Evolutionary conservation across 1,140 invertebrate genomes (phyloP).

Genomic region (Pemphigus obesinymphae): DNA sequence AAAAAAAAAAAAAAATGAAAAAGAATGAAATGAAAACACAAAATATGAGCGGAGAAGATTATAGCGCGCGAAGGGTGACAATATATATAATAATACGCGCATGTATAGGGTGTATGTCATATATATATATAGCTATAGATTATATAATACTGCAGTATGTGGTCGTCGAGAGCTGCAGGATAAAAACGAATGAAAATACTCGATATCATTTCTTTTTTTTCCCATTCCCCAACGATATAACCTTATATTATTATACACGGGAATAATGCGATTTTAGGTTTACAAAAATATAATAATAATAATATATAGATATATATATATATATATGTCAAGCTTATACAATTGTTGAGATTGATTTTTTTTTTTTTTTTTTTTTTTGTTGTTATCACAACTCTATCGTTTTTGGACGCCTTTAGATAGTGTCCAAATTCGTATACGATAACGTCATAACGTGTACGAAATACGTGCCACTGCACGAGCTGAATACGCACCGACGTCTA

Average conservation of each 20-base stretch:
- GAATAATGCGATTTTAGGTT: neutral
- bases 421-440: too few species aligned
- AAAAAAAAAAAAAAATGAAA: neutral
- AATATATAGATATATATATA: neutral
- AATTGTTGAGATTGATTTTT: too few species aligned
- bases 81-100: neutral
- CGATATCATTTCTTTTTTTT: neutral
- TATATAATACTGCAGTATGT: too few species aligned
- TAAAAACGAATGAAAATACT: neutral
- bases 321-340: too few species aligned
- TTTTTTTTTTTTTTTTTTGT: too few species aligned
- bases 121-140: neutral
- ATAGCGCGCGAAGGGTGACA: neutral
- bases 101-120: neutral
- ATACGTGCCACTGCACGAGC: too few species aligned
- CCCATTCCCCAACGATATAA: neutral
- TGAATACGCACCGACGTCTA: too few species aligned
- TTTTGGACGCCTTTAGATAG: too few species aligned
- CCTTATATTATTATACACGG: neutral
- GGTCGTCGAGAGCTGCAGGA: neutral
- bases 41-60: conserved; percentile 1
- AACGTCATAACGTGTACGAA: too few species aligned
- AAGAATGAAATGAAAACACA: neutral
- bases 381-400: too few species aligned
- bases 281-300: neutral